These are phyloP conservation scores for Bombus ignitus DNA, from an alignment of 1,140 invertebrate species.

Conservation along the genomic window DNA sequence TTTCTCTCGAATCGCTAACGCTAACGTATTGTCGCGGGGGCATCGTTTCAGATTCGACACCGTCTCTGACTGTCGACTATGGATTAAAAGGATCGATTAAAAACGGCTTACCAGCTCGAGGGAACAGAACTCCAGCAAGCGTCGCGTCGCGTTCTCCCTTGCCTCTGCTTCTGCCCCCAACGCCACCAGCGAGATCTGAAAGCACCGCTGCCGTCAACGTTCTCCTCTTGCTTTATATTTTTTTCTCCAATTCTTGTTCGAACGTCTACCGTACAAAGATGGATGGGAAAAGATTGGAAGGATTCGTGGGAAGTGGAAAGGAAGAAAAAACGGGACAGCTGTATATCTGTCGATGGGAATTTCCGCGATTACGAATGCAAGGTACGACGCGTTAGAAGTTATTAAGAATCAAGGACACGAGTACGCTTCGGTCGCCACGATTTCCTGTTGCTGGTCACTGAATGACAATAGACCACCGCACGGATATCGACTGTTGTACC, in stretches of 20 bases:
- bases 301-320: neutral
- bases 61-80: constrained; percentile 17
- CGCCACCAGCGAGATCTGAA: constrained; percentile 73
- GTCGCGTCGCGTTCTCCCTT: constrained; percentile 71
- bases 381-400: constrained; percentile 29
- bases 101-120: constrained; percentile 73
- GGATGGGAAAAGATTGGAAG: neutral
- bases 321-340: constrained; percentile 17
- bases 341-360: constrained; percentile 18
- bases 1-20: constrained; percentile 38
- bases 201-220: neutral
- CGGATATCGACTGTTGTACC: constrained; percentile 58
- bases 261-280: neutral
- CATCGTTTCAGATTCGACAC: neutral
- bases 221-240: neutral
- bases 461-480: constrained; percentile 56
- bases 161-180: constrained; percentile 72
- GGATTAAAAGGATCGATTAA: constrained; percentile 53
- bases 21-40: constrained; percentile 28
- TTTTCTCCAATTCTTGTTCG: neutral
- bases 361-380: constrained; percentile 52
- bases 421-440: constrained; percentile 39
- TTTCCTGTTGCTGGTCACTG: constrained; percentile 65
- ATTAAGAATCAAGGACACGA: constrained; percentile 68
- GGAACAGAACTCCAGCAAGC: constrained; percentile 75